A percentile compares a stretch with the other conserved stretches of the same genome.
Conservation (phyloP, 2,888 invertebrate genomes). For the Pheosia tremula region DNA sequence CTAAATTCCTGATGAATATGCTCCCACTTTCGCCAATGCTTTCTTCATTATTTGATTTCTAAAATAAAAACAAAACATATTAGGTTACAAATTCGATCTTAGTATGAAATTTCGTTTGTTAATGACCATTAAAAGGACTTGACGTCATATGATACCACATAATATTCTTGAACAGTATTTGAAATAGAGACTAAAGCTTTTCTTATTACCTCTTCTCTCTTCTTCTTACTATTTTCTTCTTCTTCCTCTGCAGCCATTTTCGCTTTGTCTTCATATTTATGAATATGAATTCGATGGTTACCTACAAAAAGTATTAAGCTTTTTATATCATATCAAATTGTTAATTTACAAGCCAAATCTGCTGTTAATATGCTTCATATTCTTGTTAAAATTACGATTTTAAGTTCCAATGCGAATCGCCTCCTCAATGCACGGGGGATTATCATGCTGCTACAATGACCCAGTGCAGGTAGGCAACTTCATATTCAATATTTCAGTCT, state of each 20-base stretch:
- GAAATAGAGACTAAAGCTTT: too few species aligned
- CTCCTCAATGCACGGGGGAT: too few species aligned
- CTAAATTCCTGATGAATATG: constrained; percentile 95
- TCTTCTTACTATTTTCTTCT: constrained; percentile 57
- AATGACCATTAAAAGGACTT: not conserved
- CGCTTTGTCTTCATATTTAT: constrained; percentile 73
- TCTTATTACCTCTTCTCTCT: constrained; percentile 67
- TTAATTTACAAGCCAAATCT: too few species aligned
- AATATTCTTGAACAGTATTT: not conserved
- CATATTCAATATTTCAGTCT: too few species aligned
- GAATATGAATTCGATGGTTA: constrained; percentile 72
- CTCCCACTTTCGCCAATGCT: constrained; percentile 93
- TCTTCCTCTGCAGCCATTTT: constrained; percentile 68
- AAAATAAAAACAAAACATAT: constrained; percentile 18
- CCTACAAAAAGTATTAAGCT: constrained; percentile 45
- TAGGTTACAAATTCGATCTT: not conserved
- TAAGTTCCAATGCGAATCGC: too few species aligned
- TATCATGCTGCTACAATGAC: too few species aligned
- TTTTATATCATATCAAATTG: too few species aligned
- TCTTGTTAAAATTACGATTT: too few species aligned
- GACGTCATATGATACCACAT: not conserved
- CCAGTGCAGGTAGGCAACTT: too few species aligned
- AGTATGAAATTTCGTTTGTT: not conserved
- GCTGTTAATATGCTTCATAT: too few species aligned
- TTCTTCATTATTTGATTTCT: constrained; percentile 87